phyloP scores from a whole-genome alignment of 2,113 vertebrate genomes.

The Harpagus bidentatus region DNA sequence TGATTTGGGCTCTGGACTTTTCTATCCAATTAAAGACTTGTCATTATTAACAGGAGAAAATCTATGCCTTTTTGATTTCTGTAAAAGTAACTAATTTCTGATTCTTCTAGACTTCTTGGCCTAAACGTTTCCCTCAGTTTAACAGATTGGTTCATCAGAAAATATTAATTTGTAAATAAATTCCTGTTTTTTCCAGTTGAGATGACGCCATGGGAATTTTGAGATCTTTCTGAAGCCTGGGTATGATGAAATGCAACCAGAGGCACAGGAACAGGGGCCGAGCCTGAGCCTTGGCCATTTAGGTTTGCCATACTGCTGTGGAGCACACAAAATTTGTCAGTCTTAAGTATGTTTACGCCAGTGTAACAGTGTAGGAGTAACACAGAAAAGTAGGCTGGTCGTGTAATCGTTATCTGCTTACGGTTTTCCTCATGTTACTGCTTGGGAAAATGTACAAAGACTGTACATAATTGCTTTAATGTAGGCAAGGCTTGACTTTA shows the following conservation, averaged over 20 bases:
- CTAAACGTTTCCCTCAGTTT: background rate
- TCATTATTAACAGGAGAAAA: background rate
- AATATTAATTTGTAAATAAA: background rate
- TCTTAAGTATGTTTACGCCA: background rate
- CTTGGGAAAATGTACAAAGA: background rate
- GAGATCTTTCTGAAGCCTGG: background rate
- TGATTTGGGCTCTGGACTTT: background rate
- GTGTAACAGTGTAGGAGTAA: background rate
- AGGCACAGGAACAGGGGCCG: background rate
- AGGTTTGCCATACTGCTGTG: fast-evolving
- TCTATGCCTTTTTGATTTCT: fast-evolving
- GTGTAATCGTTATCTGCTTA: too few species aligned
- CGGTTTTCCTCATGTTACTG: background rate
- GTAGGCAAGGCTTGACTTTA: background rate
- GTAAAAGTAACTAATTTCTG: background rate
- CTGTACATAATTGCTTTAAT: background rate
- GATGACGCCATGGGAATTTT: fast-evolving
- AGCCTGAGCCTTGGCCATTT: background rate
- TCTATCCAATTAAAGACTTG: background rate
- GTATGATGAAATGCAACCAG: background rate
- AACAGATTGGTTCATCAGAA: background rate
- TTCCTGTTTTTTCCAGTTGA: background rate
- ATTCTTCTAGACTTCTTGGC: fast-evolving
- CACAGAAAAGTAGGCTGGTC: fast-evolving
- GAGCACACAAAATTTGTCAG: background rate